phyloP scores from a whole-genome alignment of 2,113 vertebrate species.

The Limnothrissa miodon region DNA sequence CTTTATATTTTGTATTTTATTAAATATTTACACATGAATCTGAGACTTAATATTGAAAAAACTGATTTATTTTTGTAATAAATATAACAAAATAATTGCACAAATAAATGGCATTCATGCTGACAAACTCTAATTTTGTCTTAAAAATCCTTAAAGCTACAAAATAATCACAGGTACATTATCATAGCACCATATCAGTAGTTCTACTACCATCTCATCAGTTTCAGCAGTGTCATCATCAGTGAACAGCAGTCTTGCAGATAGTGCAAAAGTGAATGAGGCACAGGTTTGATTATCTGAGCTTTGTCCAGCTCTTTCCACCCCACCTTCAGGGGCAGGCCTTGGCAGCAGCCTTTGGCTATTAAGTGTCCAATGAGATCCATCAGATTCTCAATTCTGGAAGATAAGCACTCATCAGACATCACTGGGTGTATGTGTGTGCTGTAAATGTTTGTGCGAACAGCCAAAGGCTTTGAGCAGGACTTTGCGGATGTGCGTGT shows the following conservation, averaged over 20 bases:
- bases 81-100: not conserved
- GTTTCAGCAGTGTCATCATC: not conserved
- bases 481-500: constrained; percentile 90
- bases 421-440: constrained; percentile 84
- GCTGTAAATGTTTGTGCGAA: constrained; percentile 65
- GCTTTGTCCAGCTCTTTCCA: not conserved
- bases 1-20: no score
- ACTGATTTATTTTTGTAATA: not conserved
- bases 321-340: not conserved
- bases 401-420: constrained; percentile 73
- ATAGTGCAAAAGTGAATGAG: not conserved
- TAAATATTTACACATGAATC: not conserved
- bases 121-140: not conserved
- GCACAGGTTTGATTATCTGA: not conserved
- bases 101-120: not conserved
- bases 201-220: not conserved
- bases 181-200: not conserved
- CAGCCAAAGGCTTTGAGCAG: constrained; percentile 84
- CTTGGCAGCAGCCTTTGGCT: not conserved
- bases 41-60: not conserved
- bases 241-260: not conserved
- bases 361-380: not conserved
- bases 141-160: not conserved
- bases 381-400: not conserved
- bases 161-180: not conserved